Conservation (phyloP, 2,113 vertebrate genomes). For the Danio rerio region DNA sequence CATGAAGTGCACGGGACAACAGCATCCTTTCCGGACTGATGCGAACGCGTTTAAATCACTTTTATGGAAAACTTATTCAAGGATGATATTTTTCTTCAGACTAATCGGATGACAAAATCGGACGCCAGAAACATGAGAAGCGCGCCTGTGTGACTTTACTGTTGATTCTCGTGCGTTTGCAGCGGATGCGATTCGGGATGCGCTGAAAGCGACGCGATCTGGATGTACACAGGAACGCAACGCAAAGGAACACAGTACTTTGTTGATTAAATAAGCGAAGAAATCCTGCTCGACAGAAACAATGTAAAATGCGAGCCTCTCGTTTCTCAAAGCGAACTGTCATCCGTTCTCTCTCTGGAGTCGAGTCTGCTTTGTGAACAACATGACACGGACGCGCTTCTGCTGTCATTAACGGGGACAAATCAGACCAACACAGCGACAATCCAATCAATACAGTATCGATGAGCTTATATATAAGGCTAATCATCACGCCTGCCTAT, state of each 20-base stretch:
- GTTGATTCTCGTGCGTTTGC: neutral
- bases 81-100: neutral
- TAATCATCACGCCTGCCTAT: constrained; percentile 72
- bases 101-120: neutral
- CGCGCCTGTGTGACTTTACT: neutral
- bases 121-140: constrained; percentile 11
- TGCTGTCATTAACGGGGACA: constrained; percentile 74
- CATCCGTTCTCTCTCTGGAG: constrained; percentile 47
- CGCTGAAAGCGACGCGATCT: neutral
- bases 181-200: neutral
- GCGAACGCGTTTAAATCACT: neutral
- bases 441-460: constrained; percentile 81
- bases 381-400: constrained; percentile 73
- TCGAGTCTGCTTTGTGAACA: constrained; percentile 29
- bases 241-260: neutral
- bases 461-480: constrained; percentile 78
- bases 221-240: neutral
- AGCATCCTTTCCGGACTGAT: neutral
- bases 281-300: neutral
- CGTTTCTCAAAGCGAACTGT: neutral
- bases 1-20: constrained; percentile 6
- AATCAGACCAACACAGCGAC: constrained; percentile 76
- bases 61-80: neutral
- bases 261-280: neutral
- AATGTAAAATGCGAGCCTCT: constrained; percentile 2